These are phyloP conservation scores for Sycophaga agraensis DNA, from an alignment of 1,140 invertebrate genomes.

Conservation along the genomic window DNA sequence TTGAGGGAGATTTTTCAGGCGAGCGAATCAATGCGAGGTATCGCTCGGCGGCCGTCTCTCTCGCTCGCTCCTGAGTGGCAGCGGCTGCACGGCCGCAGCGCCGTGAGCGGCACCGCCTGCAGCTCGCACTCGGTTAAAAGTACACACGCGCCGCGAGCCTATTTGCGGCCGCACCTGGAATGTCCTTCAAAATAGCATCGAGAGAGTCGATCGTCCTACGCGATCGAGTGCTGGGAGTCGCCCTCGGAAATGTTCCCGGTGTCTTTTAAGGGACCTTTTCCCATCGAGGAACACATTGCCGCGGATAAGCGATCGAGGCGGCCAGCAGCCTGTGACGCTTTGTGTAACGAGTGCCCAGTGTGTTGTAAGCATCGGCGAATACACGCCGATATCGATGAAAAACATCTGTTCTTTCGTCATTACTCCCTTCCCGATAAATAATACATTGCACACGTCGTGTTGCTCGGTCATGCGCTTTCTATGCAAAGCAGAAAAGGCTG, in stretches of 20 bases:
- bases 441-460: neutral
- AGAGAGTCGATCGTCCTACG: slow-evolving; percentile 5
- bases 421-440: neutral
- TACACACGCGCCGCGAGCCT: neutral
- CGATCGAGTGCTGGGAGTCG: too few species aligned
- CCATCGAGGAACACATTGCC: neutral
- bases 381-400: neutral
- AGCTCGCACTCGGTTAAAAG: neutral
- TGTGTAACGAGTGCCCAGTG: neutral
- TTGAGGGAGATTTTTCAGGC: neutral
- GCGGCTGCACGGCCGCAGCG: too few species aligned
- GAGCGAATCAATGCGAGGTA: slow-evolving; percentile 8
- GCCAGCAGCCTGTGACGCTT: neutral
- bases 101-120: neutral
- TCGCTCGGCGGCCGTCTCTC: neutral
- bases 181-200: slow-evolving; percentile 10
- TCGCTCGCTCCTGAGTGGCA: too few species aligned
- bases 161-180: neutral
- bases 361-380: neutral
- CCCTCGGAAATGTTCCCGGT: neutral
- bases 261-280: slow-evolving; percentile 4
- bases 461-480: too few species aligned
- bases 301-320: neutral
- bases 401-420: neutral
- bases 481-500: too few species aligned